Base-by-base conservation (phyloP, 2,113 vertebrate species). In the Zosterops lateralis region DNA sequence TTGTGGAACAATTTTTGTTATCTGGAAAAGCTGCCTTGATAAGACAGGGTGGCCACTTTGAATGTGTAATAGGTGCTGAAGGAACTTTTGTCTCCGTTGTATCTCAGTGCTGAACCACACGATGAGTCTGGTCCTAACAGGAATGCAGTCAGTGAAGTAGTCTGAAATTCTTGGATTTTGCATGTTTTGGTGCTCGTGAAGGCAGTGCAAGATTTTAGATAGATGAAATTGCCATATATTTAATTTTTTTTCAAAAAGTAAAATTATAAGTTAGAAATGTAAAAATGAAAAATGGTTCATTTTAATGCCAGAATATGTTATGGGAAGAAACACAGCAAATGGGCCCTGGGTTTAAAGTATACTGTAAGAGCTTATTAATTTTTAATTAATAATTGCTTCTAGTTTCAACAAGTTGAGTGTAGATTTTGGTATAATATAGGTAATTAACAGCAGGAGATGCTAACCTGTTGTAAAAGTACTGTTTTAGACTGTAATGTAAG, bases 61-160 rank as follows among this genome's bases (percentile, higher is more conserved):
- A 13, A 7, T 3, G 0, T 12, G 11, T 6, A 10, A 3, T 3
- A 65, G 65, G 7, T 62, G 29, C 71, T 0, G 0, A 3, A 54
- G 29, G 36, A 58, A 32, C 11, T 9, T 82, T 8, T 10, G 5
- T 47, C 36, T 75, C 18, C 0, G 0, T 32, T n/a, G 3, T 3
- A 3, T 17, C 13, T 42, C 1, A 1, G 0, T 34, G 32, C 11
- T 57, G 24, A 87, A 34, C 13, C 8, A 4, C 2, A 1, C 0
- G 0, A 0, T n/a, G 31, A 18, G 9, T 58, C n/a, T 79, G 32
- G 6, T 50, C 31, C 78, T 70, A 10, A 50, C 42, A 44, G 67
- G 34, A 62, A 20, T 40, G 17, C 65, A 24, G 4, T 17, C 45
- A 17, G 18, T 73, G 25, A 72, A 93, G 34, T 47, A 10, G 10